A percentile compares a stretch with the other conserved stretches of the same genome.
phyloP scores from a whole-genome alignment of 2,113 vertebrate species.

The Lampris incognitus region DNA sequence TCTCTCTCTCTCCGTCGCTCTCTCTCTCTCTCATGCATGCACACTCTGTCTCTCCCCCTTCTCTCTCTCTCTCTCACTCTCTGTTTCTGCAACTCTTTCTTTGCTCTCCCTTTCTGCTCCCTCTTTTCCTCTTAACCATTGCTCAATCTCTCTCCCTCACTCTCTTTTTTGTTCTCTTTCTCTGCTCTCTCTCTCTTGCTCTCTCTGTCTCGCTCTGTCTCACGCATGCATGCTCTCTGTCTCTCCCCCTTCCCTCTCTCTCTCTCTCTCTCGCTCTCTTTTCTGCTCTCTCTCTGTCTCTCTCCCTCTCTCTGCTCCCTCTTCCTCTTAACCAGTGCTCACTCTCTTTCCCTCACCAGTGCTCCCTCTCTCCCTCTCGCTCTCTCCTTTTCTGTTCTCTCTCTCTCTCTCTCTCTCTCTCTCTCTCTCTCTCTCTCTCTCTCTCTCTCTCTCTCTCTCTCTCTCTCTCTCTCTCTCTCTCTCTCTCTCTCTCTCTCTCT shows the following conservation, averaged over 20 bases:
- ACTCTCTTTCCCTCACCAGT: no score
- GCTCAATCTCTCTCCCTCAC: background rate
- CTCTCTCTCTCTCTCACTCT: background rate
- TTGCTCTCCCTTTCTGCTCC: background rate
- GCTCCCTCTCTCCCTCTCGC: background rate
- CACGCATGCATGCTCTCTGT: background rate
- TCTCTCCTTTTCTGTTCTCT: background rate
- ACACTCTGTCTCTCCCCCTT: background rate
- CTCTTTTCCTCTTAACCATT: background rate
- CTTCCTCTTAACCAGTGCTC: background rate
- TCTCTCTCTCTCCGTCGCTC: background rate
- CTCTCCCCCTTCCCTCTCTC: background rate
- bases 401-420: slow-evolving; percentile 11
- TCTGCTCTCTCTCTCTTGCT: background rate
- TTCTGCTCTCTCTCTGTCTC: background rate
- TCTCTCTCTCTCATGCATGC: background rate
- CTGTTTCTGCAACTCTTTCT: background rate
- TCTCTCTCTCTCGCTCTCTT: background rate
- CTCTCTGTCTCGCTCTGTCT: background rate
- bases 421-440: background rate
- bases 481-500: background rate
- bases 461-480: background rate
- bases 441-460: background rate
- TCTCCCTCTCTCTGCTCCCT: background rate
- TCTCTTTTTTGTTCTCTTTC: slow-evolving; percentile 3